phyloP scores from a whole-genome alignment of 2,797 vertebrate species.

The Silurus aristotelis region DNA sequence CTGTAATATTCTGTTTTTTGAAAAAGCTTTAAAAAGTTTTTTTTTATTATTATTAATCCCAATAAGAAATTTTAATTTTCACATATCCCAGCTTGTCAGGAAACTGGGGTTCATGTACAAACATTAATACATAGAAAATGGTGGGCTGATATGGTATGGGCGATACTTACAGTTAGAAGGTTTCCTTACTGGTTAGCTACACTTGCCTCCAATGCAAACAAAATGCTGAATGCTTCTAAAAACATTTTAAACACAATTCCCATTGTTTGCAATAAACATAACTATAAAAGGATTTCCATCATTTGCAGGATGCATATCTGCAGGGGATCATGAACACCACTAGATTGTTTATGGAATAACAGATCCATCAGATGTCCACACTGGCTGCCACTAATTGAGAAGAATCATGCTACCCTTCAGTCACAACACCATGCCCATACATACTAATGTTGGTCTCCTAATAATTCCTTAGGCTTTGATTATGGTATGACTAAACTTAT shows the following conservation, averaged over 20 bases:
- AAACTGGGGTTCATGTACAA: neutral
- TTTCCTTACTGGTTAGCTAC: neutral
- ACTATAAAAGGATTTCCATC: neutral
- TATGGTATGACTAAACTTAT: neutral
- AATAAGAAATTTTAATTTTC: too few species aligned
- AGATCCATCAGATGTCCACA: neutral
- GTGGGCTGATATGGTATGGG: neutral
- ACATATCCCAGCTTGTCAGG: too few species aligned
- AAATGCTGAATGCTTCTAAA: neutral
- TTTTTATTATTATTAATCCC: too few species aligned
- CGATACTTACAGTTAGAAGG: neutral
- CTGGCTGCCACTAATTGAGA: neutral
- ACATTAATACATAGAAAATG: neutral
- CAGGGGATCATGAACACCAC: neutral
- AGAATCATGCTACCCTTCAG: neutral
- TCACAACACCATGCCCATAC: neutral
- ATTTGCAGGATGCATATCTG: neutral
- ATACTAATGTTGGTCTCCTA: neutral
- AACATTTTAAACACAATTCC: neutral
- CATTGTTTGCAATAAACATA: neutral
- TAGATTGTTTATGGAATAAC: neutral
- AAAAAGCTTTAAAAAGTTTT: neutral
- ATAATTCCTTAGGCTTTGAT: neutral
- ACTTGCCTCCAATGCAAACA: neutral
- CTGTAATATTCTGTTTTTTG: too few species aligned